Percentiles rank a stretch among this genome's conserved stretches.
These are phyloP conservation scores for Pitangus sulphuratus DNA, from an alignment of 2,797 vertebrate genomes.

Conservation along the genomic window DNA sequence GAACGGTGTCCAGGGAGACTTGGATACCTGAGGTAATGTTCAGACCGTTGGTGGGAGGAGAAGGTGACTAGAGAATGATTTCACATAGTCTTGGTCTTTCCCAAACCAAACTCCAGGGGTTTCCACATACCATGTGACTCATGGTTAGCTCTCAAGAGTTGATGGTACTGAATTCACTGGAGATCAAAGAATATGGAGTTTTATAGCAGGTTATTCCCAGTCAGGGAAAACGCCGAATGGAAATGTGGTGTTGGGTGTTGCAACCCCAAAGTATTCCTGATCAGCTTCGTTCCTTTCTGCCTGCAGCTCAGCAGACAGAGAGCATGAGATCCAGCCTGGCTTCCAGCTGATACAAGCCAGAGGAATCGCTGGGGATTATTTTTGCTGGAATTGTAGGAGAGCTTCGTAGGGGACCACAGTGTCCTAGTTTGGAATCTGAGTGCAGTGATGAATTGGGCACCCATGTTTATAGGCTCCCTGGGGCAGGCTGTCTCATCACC, in stretches of 20 bases:
- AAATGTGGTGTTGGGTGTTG: background rate
- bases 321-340: background rate
- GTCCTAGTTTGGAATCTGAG: constrained; percentile 30
- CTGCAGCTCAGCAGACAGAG: background rate
- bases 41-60: background rate
- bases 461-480: background rate
- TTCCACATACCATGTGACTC: constrained; percentile 18
- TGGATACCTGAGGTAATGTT: background rate
- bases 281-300: background rate
- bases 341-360: background rate
- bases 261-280: background rate
- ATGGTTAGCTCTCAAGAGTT: background rate
- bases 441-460: background rate
- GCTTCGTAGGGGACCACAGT: background rate
- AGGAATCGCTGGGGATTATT: background rate
- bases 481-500: constrained; percentile 32
- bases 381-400: background rate
- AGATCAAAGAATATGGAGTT: constrained; percentile 21
- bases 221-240: background rate
- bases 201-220: background rate
- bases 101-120: constrained; percentile 1
- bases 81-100: background rate
- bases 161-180: background rate
- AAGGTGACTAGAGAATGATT: constrained; percentile 33
- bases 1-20: background rate